These are phyloP conservation scores for Enhydra lutris DNA, from an alignment of 2,113 vertebrate species.

Conservation along the genomic window DNA sequence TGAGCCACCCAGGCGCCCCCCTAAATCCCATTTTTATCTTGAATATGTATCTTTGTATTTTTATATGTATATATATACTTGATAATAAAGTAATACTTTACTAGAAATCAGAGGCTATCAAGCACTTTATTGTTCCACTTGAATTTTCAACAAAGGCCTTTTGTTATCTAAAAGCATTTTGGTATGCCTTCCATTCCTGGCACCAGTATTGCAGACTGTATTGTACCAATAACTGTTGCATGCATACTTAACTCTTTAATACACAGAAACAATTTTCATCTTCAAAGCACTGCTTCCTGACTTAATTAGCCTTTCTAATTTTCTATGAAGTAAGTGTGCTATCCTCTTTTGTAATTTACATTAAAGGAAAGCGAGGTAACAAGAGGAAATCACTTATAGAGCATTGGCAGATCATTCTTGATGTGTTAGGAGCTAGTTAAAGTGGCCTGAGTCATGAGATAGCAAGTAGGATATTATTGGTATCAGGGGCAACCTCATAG, in stretches of 20 bases:
- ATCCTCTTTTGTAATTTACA: neutral
- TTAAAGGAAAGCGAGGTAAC: conserved; percentile 1
- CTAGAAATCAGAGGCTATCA: neutral
- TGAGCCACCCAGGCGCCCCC: too few species aligned
- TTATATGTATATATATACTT: neutral
- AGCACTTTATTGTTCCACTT: neutral
- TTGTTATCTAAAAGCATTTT: neutral
- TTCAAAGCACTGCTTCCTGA: conserved; percentile 29
- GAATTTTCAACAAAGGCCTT: conserved; percentile 3
- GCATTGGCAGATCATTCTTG: neutral
- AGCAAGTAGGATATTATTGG: neutral
- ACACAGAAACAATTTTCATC: conserved; percentile 2
- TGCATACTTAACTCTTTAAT: neutral
- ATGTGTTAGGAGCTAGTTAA: neutral
- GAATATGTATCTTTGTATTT: neutral
- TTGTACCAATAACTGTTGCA: neutral
- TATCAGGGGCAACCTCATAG: neutral
- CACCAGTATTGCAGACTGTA: neutral
- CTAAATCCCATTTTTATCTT: neutral
- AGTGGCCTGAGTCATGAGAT: neutral
- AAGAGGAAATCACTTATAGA: conserved; percentile 3
- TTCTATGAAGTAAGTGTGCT: neutral
- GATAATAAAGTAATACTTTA: neutral
- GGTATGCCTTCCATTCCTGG: neutral
- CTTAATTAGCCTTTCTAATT: conserved; percentile 45